A percentile compares a stretch with the other conserved stretches of the same genome.
Evolutionary conservation across 2,113 vertebrate genomes (phyloP).

Genomic region (Elaphurus davidianus): DNA sequence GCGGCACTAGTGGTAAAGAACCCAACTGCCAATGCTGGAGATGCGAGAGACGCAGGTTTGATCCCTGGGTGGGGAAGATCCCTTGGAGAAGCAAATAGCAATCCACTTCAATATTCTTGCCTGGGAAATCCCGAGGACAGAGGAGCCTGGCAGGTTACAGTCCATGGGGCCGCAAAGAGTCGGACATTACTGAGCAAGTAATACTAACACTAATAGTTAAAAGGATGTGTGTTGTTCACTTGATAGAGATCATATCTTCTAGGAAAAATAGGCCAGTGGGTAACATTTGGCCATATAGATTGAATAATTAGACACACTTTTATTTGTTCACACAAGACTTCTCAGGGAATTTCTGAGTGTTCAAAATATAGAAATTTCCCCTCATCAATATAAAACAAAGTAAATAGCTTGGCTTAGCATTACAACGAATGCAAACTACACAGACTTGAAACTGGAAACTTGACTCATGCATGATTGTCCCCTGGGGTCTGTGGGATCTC

Average conservation of each 20-base stretch:
- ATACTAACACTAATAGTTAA: background rate
- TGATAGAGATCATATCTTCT: background rate
- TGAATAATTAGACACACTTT: background rate
- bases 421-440: background rate
- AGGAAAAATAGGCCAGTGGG: background rate
- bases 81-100: background rate
- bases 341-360: background rate
- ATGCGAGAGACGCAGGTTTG: rapidly evolving
- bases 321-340: background rate
- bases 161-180: background rate
- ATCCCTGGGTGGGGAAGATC: background rate
- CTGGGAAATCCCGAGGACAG: background rate
- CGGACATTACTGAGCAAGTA: background rate
- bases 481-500: background rate
- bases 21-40: background rate
- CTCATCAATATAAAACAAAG: background rate
- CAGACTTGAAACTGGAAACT: background rate
- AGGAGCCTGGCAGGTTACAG: background rate
- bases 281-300: background rate
- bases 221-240: background rate
- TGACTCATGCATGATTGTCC: background rate
- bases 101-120: background rate
- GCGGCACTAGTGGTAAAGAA: background rate
- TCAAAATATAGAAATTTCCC: background rate
- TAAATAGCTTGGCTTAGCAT: background rate